phyloP scores from a whole-genome alignment of 2,113 vertebrate genomes.

The Serinus canaria region DNA sequence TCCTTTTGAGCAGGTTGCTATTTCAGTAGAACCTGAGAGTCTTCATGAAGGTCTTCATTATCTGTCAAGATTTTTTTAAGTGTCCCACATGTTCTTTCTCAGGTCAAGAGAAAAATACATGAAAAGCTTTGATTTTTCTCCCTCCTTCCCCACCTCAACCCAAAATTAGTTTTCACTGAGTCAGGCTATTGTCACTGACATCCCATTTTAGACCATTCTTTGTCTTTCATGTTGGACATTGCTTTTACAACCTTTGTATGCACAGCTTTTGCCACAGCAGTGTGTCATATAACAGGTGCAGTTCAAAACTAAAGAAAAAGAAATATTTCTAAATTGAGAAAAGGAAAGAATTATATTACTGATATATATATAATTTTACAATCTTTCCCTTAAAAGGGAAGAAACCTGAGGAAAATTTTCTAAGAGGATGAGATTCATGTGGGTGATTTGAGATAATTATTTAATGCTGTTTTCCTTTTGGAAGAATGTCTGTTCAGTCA shows the following conservation, averaged over 20 bases:
- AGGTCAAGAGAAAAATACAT: neutral
- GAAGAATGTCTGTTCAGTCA: neutral
- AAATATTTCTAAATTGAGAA: neutral
- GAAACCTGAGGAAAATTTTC: neutral
- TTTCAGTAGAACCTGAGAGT: neutral
- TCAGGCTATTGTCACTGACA: neutral
- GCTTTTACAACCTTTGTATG: constrained; percentile 37
- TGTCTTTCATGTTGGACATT: constrained; percentile 44
- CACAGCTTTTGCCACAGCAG: constrained; percentile 30
- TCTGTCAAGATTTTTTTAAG: neutral
- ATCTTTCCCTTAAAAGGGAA: neutral
- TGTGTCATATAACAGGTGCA: neutral
- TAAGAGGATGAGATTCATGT: neutral
- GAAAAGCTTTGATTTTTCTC: constrained; percentile 21
- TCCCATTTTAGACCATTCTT: constrained; percentile 5
- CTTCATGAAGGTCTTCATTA: neutral
- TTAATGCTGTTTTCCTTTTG: neutral
- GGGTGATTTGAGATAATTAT: neutral
- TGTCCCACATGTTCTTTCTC: neutral
- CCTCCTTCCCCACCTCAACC: neutral
- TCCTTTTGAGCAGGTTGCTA: neutral
- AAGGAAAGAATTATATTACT: neutral
- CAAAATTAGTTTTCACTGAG: constrained; percentile 41
- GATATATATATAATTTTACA: neutral
- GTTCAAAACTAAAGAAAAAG: constrained; percentile 21